A percentile compares a stretch with the other conserved stretches of the same genome.
Conservation (phyloP, 2,113 vertebrate genomes). For the Leucopsar rothschildi region DNA sequence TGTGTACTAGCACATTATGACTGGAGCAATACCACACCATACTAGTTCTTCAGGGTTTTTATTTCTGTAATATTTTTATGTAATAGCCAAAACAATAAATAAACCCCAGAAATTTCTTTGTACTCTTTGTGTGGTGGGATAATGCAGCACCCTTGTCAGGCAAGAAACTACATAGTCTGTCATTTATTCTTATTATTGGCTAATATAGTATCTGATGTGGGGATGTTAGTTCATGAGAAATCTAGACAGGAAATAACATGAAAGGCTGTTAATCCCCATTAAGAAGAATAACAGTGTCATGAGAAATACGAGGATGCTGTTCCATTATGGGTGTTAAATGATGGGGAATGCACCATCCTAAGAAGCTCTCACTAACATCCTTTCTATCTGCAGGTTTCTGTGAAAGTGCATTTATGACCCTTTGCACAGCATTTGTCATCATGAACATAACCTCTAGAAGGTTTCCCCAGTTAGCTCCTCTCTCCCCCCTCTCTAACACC, state of each 20-base stretch:
- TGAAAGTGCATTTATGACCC: conserved; percentile 19
- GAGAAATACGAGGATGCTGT: conserved; percentile 1
- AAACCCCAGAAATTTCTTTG: conserved; percentile 57
- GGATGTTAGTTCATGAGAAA: conserved; percentile 43
- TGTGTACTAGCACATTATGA: conserved; percentile 57
- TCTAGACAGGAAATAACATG: conserved; percentile 23
- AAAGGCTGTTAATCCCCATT: conserved; percentile 24
- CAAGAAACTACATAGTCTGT: conserved; percentile 41
- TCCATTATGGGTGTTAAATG: conserved; percentile 21
- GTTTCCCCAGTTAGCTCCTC: not conserved
- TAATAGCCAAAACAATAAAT: conserved; percentile 72
- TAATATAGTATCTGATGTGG: conserved; percentile 39
- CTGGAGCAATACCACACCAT: conserved; percentile 61
- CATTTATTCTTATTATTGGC: conserved; percentile 66
- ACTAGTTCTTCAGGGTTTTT: conserved; percentile 67
- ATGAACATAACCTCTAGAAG: conserved; percentile 18
- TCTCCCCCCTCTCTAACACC: not conserved
- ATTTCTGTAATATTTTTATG: conserved; percentile 76
- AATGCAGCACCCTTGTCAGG: conserved; percentile 63
- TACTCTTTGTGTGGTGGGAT: conserved; percentile 45
- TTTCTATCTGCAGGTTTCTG: not conserved
- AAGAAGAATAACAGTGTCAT: conserved; percentile 29
- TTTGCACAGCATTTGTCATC: conserved; percentile 8
- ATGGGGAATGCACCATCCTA: conserved; percentile 13
- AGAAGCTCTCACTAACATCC: not conserved